Conservation (phyloP, 2,888 invertebrate species). For the Aspidiotus destructor region DNA sequence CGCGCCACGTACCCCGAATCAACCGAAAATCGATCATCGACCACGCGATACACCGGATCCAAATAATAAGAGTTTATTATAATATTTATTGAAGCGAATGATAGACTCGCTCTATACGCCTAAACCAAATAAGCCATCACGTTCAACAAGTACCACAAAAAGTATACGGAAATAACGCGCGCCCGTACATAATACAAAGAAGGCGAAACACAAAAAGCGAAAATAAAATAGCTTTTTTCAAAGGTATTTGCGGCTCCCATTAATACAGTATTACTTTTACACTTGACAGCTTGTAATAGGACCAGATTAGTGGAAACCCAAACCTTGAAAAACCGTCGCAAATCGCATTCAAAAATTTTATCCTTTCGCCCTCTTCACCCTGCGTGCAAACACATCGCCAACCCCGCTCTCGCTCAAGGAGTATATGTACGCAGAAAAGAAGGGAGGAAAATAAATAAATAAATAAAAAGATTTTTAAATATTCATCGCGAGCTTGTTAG, state of each 20-base stretch:
- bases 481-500: conserved; percentile 21
- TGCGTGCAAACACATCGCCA: background rate
- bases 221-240: background rate
- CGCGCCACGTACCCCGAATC: too few species aligned
- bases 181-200: background rate
- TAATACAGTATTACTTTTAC: conserved; percentile 13
- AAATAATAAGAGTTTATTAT: too few species aligned
- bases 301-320: conserved; percentile 21
- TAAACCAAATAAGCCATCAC: too few species aligned
- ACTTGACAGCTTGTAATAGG: conserved; percentile 21
- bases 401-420: too few species aligned
- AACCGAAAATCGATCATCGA: too few species aligned
- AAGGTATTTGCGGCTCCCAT: conserved; percentile 4
- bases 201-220: conserved; percentile 2
- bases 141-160: too few species aligned
- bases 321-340: conserved; percentile 10
- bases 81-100: too few species aligned
- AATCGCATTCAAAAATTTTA: conserved; percentile 19
- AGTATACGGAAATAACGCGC: too few species aligned
- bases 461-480: conserved; percentile 24
- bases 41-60: too few species aligned
- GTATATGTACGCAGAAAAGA: background rate
- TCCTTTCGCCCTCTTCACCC: conserved; percentile 2
- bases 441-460: background rate
- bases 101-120: too few species aligned